Base-by-base conservation (phyloP, 2,888 invertebrate genomes). In the Watsonalla cultraria region DNA sequence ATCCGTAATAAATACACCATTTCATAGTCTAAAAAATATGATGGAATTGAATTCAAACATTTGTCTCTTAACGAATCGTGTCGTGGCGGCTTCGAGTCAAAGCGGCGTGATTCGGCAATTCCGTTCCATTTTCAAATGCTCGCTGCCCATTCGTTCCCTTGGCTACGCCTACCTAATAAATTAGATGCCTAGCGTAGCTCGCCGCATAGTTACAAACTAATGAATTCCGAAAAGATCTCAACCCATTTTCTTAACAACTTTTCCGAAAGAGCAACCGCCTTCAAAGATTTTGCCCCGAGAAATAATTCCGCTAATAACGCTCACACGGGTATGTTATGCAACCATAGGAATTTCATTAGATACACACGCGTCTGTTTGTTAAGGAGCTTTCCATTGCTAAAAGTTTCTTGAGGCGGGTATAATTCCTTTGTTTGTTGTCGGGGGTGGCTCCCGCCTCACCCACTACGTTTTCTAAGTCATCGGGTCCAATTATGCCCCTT, bases 391-490 rank as follows among this genome's bases (percentile, higher is more conserved):
- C 90, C 90, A 90, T 89, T 90, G 90, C 90, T 90, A 90, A 90
- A 90, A 90, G 90, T 90, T 90, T 90, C 90, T 90, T 90, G 90
- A 90, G 89, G 90, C 90, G 90, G 90, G 90, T 86, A 89, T 90
- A 90, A 90, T 90, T 90, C 90, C 90, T 90, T 90, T 90, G 90
- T 90, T 90, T 90, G 87, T 88, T 86, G 81, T 81, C 68, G 75
- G 83, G 84, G 88, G 85, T 81, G 84, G 84, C 78, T 65, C 82
- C 84, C 80, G 71, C 73, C 72, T 82, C 86, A 76, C 86, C 89
- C 86, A 79, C 88, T 85, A 88, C 86, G 90, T 90, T 90, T 90
- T 90, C 90, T 90, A 90, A 90, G 89, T 90, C 90, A 90, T 90
- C 90, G 90, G 88, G 84, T 90, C 90, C 90, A 90, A 90, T 90